Evolutionary conservation across 1,140 invertebrate genomes (phyloP).

Genomic region (Probaryconus sp.): DNA sequence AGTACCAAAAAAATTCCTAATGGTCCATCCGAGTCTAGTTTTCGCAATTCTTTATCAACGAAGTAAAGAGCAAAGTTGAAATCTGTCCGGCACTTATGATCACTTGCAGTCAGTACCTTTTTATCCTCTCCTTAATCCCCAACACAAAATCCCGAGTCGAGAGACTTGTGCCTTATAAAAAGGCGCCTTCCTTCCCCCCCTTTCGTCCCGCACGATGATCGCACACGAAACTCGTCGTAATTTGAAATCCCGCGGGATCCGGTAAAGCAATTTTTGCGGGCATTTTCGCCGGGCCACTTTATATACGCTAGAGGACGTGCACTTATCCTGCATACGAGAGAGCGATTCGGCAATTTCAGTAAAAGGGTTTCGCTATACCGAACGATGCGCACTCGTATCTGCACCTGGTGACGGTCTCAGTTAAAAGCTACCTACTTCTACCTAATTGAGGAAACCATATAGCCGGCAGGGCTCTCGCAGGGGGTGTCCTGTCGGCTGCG

Average conservation of each 20-base stretch:
- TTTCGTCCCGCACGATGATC: too few relatives aligned
- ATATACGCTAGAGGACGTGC: conserved; percentile 24
- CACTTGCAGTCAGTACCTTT: too few relatives aligned
- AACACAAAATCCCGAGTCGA: too few relatives aligned
- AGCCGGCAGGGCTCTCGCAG: conserved; percentile 9
- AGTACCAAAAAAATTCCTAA: too few relatives aligned
- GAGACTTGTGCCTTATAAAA: too few relatives aligned
- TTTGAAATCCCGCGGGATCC: conserved; percentile 52
- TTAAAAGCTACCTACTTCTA: conserved; percentile 63
- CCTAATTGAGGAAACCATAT: conserved; percentile 61
- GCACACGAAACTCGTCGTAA: conserved; percentile 18
- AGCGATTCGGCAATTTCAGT: conserved; percentile 64
- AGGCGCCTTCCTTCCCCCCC: too few relatives aligned
- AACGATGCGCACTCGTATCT: conserved; percentile 40
- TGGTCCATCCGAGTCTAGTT: too few relatives aligned
- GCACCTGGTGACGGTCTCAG: conserved; percentile 64
- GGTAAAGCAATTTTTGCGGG: conserved; percentile 57
- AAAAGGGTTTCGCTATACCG: conserved; percentile 64
- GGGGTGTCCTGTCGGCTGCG: conserved; percentile 6
- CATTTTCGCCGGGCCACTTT: conserved; percentile 36
- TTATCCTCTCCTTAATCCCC: too few relatives aligned
- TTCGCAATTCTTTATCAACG: too few relatives aligned
- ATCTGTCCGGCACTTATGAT: too few relatives aligned
- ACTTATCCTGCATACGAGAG: conserved; percentile 64
- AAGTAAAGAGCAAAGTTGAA: too few relatives aligned